These are phyloP conservation scores for Sterna hirundo DNA, from an alignment of 2,113 vertebrate genomes.

Conservation along the genomic window DNA sequence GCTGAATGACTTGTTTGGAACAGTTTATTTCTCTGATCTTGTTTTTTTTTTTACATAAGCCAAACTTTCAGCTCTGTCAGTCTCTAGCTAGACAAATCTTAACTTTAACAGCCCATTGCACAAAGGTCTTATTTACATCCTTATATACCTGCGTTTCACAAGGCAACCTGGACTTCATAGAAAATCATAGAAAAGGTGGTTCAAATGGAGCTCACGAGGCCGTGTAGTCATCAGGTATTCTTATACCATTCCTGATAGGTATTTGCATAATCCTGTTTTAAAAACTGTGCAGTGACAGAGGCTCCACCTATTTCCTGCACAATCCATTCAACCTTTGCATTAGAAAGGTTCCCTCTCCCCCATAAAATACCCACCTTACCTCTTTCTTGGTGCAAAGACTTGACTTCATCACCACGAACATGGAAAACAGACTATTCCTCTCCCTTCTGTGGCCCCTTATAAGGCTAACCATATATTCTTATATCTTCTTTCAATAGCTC, in stretches of 20 bases:
- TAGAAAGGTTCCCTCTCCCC: neutral
- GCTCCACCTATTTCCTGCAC: neutral
- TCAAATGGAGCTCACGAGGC: neutral
- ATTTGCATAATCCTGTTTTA: neutral
- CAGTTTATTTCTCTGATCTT: neutral
- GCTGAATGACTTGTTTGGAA: neutral
- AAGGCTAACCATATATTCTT: neutral
- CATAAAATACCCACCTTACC: neutral
- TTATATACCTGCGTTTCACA: neutral
- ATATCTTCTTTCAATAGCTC: neutral
- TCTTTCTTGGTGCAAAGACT: neutral
- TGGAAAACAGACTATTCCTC: neutral
- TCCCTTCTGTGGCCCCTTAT: neutral
- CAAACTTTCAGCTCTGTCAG: neutral
- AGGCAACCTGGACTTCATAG: neutral
- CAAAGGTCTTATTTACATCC: neutral
- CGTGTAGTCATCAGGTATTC: neutral
- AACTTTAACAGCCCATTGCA: neutral
- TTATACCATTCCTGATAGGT: neutral
- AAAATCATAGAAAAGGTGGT: neutral
- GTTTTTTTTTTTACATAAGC: neutral
- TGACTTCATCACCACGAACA: neutral
- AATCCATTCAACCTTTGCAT: neutral
- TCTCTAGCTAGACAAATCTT: neutral
- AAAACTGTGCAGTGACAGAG: neutral